phyloP scores from a whole-genome alignment of 2,888 invertebrate species.

The Strigamia crassipes region DNA sequence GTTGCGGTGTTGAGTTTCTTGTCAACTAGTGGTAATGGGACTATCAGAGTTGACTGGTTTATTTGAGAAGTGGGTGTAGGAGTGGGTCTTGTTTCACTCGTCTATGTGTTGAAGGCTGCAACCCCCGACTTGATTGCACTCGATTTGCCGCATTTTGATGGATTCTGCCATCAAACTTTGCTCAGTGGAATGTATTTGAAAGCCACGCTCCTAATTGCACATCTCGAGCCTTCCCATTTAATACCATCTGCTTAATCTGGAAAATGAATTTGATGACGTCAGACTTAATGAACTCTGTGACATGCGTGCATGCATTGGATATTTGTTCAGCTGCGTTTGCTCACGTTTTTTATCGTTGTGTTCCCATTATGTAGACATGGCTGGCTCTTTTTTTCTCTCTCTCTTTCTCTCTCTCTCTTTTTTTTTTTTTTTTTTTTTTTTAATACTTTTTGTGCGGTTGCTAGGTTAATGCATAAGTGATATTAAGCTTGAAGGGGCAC shows the following conservation, averaged over 20 bases:
- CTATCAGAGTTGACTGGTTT: background rate
- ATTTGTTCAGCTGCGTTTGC: constrained; percentile 28
- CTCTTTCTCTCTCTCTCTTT: background rate
- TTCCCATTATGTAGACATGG: constrained; percentile 25
- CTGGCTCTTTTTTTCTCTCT: too few relatives aligned
- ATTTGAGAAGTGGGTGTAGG: background rate
- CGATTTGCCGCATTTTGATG: constrained; percentile 20
- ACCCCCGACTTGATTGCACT: background rate
- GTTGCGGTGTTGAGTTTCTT: background rate
- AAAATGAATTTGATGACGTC: constrained; percentile 37
- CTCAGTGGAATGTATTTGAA: constrained; percentile 2
- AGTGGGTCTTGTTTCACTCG: background rate
- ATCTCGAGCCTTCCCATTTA: constrained; percentile 18
- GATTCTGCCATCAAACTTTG: constrained; percentile 13
- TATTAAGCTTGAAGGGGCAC: constrained; percentile 10
- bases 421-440: background rate
- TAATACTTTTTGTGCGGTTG: background rate
- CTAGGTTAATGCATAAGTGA: constrained; percentile 4
- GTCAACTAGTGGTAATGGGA: background rate
- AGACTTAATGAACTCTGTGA: constrained; percentile 29
- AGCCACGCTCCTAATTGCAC: constrained; percentile 5
- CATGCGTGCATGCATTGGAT: constrained; percentile 27
- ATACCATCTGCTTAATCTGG: background rate
- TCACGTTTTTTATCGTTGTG: background rate
- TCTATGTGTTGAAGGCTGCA: background rate